Evolutionary conservation across 1,140 invertebrate genomes (phyloP), one percentile per base, ranked within the genome.

Genomic region (Rhopalosiphum maidis): DNA sequence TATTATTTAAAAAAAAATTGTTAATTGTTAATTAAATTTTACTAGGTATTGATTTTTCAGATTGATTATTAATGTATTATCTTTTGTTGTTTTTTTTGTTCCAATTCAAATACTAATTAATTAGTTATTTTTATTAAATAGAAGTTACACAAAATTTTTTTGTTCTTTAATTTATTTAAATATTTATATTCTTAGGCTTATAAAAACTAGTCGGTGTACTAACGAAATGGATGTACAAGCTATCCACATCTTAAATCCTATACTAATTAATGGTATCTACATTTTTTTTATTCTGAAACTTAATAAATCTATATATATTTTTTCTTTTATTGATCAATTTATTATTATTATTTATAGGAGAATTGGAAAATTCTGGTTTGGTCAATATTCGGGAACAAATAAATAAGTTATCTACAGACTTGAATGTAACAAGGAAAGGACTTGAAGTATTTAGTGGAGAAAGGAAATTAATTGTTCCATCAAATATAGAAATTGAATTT

Each of bases 381-480:
- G 41, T 82, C 1, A 92, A 77, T 92, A 92, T 92, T 37, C 90
- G 77, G 37, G n/a, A 82, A 82, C 90, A 92, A 83, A 92, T 92
- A 48, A 92, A 92, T 83, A 83, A 92, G 48, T 51, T 92, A 83
- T 82, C 90, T 83, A 48, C 68, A 68, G 77, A 92, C 51, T 82
- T 92, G 23, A 92, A 92, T 46, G 25, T 92, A 83, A 92, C 90
- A 48, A 92, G 46, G 9, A 77, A 92, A 92, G 90, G 90, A 92
- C 60, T 92, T 92, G 90, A 92, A 37, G 90, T 92, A 43, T 92
- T 92, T 22, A 92, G 90, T 92, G 77, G 90, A 92, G 90, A 92
- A 48, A 92, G 90, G 25, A 92, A 92, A 92, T 37, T 46, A 48
- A 51, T 51, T 18, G 1, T 37, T 23, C n/a, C 46, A 37, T 83